Base-by-base conservation (phyloP, 2,888 invertebrate genomes). In the Phytoseiulus persimilis region DNA sequence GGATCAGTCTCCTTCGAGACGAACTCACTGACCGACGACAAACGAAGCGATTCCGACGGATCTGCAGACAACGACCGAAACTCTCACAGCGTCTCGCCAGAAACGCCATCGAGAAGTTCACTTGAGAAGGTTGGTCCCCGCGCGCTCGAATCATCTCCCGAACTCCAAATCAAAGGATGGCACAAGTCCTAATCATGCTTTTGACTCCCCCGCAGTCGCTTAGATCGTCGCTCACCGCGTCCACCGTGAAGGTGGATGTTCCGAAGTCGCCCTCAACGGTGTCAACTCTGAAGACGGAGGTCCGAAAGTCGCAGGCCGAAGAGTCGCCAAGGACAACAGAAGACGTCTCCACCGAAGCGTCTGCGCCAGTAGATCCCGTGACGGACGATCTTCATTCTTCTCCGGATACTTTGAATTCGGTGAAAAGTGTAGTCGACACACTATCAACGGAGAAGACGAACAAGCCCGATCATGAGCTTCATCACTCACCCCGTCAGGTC, bases 21-120 rank as follows among this genome's bases (percentile, higher is more conserved):
- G 3, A 14, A 6, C 32, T 87, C 87, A 31, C 39, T 87, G 87
- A 33, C 87, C 6, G 87, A 31, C 14, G 39, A 32, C 0, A 87
- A 87, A 33, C n/a, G 32, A 39, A 23, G n/a, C 31, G 84, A 84
- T 84, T 33, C 32, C 14, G 31, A n/a, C 0, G 32, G 32, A 32
- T 11, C 39, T 32, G 87, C 0, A 32, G 87, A 87, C 87, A 6
- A 33, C 23, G 18, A 87, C 33, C 87, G 28, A 31, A 45, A 87
- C 87, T 87, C 87, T 23, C 31, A 87, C 39, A 33, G 87, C 45
- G 87, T 87, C 87, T 87, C 87, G 87, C 87, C 32, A 45, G 87
- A 87, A 28, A 87, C 87, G 45, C 87, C 39, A 28, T 33, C 87
- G 87, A 87, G 87, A 87, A 87, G 87, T 33, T 87, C 87, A 45